Evolutionary conservation across 2,113 vertebrate species (phyloP), one percentile per base, ranked within the genome.

Genomic region (Ornithorhynchus anatinus): DNA sequence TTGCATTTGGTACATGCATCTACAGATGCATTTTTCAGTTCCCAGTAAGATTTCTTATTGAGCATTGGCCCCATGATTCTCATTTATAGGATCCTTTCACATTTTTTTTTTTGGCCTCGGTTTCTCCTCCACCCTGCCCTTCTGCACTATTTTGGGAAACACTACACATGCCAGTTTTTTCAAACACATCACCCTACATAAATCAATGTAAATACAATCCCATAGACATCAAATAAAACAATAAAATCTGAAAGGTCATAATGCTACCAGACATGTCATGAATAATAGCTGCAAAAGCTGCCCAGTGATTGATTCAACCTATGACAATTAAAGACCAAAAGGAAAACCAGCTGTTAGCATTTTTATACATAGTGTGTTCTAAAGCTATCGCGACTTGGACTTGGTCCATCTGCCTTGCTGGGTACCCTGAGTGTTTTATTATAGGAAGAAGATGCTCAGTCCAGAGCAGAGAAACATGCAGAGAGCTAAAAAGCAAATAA

Each of bases 161-260:
- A 67, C 45, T 52, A 77, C 38, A 39, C 77, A 86, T 86, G 84
- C 81, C 86, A 61, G 69, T 76, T 87, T n/a, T n/a, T 70, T 71
- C 79, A 85, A 88, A 88, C 59, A 86, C 71, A 84, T 78, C 37
- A 31, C 68, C 58, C 79, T 80, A 62, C 79, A 82, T 86, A 88
- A 89, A 90, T 92, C 89, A 90, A 91, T 92, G 75, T 91, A 88
- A 89, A 91, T 91, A 84, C 80, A 89, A 90, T 92, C 88, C 80
- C 79, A 86, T 78, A 80, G 88, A 81, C 84, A 86, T 91, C 79
- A 88, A 85, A 85, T 86, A 89, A 87, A 73, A 83, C 86, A 92
- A 91, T 89, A 86, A 89, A 86, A 91, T 77, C 80, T 82, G 77
- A 88, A 88, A 85, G 84, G 81, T 91, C 88, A 77, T 89, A 90